These are phyloP conservation scores for Ceuthmochares aereus DNA, from an alignment of 2,113 vertebrate species.

Conservation along the genomic window DNA sequence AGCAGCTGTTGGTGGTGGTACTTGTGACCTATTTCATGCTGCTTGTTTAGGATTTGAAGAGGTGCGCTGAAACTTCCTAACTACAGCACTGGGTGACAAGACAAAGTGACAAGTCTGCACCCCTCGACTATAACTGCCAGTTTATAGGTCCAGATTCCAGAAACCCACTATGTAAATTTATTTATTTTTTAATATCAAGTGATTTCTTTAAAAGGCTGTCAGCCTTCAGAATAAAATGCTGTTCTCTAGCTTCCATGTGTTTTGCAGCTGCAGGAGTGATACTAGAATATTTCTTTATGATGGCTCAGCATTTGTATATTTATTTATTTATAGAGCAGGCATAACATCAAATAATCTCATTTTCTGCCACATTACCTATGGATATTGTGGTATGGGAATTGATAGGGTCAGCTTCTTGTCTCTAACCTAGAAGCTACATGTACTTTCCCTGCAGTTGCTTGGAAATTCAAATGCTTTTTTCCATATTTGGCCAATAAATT, in stretches of 20 bases:
- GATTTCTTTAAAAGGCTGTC: slow-evolving; percentile 40
- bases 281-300: background rate
- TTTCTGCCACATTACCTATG: slow-evolving; percentile 30
- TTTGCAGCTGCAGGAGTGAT: slow-evolving; percentile 23
- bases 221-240: background rate
- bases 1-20: background rate
- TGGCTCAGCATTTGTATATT: background rate
- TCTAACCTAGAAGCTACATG: background rate
- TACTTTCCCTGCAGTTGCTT: slow-evolving; percentile 17
- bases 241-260: slow-evolving; percentile 24
- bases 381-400: background rate
- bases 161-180: background rate
- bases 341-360: background rate
- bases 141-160: background rate
- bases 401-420: background rate
- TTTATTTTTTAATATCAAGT: background rate
- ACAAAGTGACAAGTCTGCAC: background rate
- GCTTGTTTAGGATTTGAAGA: background rate
- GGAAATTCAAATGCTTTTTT: slow-evolving; percentile 21
- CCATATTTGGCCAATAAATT: background rate
- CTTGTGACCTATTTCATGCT: background rate
- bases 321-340: background rate
- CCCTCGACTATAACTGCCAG: background rate
- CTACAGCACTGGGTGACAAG: background rate
- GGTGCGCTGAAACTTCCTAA: background rate